Evolutionary conservation across 2,797 vertebrate genomes (phyloP), one percentile per base, ranked within the genome.

Genomic region (Carcharodon carcharias): DNA sequence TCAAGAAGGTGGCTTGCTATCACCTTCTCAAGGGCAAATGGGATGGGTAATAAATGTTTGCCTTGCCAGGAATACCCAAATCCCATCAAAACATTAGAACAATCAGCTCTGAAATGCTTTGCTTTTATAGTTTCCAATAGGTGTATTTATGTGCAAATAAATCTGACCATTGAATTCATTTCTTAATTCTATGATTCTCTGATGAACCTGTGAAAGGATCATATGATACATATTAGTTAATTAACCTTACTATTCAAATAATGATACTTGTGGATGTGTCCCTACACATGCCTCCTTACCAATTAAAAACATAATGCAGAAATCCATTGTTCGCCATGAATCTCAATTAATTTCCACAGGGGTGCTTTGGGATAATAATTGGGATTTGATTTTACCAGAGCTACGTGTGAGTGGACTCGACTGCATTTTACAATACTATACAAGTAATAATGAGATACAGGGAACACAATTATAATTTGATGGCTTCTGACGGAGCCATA

Each of bases 381-480:
- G 91, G 91, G 40, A 67, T 93, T 67, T 67, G 18, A 65, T 67
- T 67, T 93, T 67, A 67, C n/a, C 65, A 35, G 21, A 45, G 63
- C 67, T 93, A 4, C 11, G 26, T 26, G 7, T 67, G 61, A 93
- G 31, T 45, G 61, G 40, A 40, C n/a, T 67, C 91, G n/a, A 67
- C 40, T 67, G n/a, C 61, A 93, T 45, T 93, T 93, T 93, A 23
- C 40, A 93, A 93, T 40, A 63, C 14, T 40, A 92, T 11, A 11
- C 63, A 93, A 23, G 26, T 67, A 40, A 93, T 93, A 67, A 93
- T 67, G 91, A 93, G 63, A 93, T 67, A 93, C 91, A 67, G 91
- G 63, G 91, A 67, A 67, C 45, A 63, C 91, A 93, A 93, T 93
- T 93, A 67, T 93, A 45, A 14, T 65, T 67, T 67, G n/a, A 93